Evolutionary conservation across 2,888 invertebrate genomes (phyloP).

Genomic region (Resseliella maxima): DNA sequence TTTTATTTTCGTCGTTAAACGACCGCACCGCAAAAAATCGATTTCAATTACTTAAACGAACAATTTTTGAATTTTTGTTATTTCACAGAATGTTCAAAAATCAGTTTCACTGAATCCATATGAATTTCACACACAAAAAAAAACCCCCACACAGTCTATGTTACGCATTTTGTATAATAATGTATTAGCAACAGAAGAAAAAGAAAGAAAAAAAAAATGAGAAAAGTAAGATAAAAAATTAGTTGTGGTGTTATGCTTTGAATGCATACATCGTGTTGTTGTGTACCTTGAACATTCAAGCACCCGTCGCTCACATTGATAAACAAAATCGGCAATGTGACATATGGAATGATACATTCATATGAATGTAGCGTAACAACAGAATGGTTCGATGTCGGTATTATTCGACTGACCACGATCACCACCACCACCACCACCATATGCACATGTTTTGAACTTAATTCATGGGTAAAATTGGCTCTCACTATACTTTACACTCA

Average conservation of each 20-base stretch:
- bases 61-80: not conserved
- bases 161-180: conserved; percentile 21
- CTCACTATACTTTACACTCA: not conserved
- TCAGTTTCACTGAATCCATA: not conserved
- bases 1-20: not conserved
- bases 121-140: not conserved
- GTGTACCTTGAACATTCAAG: conserved; percentile 3
- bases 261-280: not conserved
- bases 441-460: not conserved
- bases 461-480: conserved; percentile 43
- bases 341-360: not conserved
- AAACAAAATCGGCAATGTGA: not conserved
- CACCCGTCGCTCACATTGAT: not conserved
- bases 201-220: too few relatives aligned
- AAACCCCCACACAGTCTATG: not conserved
- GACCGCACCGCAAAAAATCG: not conserved
- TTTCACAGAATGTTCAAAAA: not conserved
- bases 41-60: not conserved
- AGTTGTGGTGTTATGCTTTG: not conserved
- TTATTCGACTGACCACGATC: not conserved
- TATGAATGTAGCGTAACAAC: not conserved
- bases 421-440: not conserved
- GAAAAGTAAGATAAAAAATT: too few relatives aligned
- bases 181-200: not conserved
- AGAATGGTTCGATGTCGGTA: not conserved